These are phyloP conservation scores for Bolinopsis microptera DNA, from an alignment of 37 sponge, comb jelly and placozoan species.

Conservation along the genomic window DNA sequence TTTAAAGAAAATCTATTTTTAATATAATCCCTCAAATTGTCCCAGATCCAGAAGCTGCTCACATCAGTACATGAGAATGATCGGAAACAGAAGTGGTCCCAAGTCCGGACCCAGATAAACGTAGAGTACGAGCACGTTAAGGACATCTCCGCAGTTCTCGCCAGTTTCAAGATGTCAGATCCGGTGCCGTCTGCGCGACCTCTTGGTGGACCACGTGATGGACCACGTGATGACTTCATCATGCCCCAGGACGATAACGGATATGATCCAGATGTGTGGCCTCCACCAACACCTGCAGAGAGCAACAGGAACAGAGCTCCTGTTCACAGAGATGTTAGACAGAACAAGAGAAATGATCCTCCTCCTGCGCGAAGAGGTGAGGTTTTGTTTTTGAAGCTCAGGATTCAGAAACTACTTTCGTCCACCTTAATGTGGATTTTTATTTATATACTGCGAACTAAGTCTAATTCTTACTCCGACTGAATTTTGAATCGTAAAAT, in stretches of 20 bases:
- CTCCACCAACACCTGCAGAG: conserved; percentile 85
- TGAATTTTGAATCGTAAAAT: too few species aligned
- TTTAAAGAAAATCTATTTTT: too few species aligned
- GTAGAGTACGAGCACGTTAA: conserved; percentile 82
- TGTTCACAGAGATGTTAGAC: conserved; percentile 42
- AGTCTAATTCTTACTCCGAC: too few species aligned
- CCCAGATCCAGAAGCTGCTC: conserved; percentile 72
- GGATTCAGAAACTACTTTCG: neutral
- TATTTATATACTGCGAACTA: neutral
- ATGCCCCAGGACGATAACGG: conserved; percentile 58
- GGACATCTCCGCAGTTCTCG: conserved; percentile 73
- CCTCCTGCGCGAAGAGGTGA: neutral
- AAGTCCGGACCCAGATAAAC: conserved; percentile 76
- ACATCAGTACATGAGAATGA: conserved; percentile 67
- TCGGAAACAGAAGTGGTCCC: conserved; percentile 78
- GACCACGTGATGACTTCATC: conserved; percentile 46
- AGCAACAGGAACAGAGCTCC: conserved; percentile 65
- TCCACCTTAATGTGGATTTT: neutral
- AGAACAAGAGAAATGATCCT: conserved; percentile 50
- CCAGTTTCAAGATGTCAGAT: conserved; percentile 76
- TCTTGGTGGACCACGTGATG: neutral
- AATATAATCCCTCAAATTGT: too few species aligned
- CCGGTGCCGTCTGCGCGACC: neutral
- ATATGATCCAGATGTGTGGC: conserved; percentile 85
- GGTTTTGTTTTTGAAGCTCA: too few species aligned